Base-by-base conservation (phyloP, 2,888 invertebrate species). In the Stratiomys singularior region DNA sequence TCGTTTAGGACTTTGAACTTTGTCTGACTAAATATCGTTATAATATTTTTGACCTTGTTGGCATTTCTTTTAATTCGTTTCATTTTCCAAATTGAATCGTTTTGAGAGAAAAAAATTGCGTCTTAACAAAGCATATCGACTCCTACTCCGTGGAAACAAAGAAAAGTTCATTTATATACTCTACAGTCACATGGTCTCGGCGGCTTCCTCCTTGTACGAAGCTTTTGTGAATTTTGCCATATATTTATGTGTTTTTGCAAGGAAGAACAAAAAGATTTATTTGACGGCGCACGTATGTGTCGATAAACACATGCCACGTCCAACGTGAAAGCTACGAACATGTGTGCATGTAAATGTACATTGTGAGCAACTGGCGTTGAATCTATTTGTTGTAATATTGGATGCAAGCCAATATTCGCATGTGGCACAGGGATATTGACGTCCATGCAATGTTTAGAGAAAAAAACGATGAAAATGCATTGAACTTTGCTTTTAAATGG, bases 401-500 rank as follows among this genome's bases (percentile, higher is more conserved):
- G 74, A 74, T n/a, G 13, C 18, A 1, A 4, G 74, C 74, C 74
- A 74, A 37, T 15, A 21, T 74, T 74, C 74, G 60, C 74, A 74
- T 74, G 74, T 74, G 60, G 74, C 58, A 30, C 58, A 74, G 58
- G 74, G 60, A 74, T 25, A 74, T 74, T 74, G 74, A 74, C 58
- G 74, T 58, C 37, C 30, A 58, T 74, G 21, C 7, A 23, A 60
- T 67, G 3, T n/a, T n/a, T n/a, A 37, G 23, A n/a, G 37, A 21
- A 2, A 37, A n/a, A 67, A 60, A 25, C 18, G n/a, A 37, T 9
- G 44, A 44, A 67, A 67, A 67, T 44, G 67, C 67, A 67, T 21
- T 67, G 67, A 67, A 44, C 67, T 67, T 67, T 67, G 37, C 21
- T 44, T 15, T 64, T 1, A 23, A 28, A 64, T 9, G 4, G 52